Evolutionary conservation across 2,113 vertebrate genomes (phyloP).

Genomic region (Colius striatus): DNA sequence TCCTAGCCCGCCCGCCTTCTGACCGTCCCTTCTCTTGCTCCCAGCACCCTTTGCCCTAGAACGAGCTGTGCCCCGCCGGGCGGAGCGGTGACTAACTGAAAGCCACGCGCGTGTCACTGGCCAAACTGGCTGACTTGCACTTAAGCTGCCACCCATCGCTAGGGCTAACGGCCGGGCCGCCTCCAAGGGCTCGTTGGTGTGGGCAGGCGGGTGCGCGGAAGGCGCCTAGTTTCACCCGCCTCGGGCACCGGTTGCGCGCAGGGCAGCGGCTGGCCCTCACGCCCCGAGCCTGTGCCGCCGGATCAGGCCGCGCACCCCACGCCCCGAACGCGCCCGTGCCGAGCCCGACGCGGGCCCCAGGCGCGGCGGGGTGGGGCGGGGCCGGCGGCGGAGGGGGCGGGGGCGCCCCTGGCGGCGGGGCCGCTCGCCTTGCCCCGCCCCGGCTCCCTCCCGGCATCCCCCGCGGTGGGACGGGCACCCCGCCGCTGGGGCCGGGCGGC

Average conservation of each 20-base stretch:
- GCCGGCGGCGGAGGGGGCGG: background rate
- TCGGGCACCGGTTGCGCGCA: fast-evolving
- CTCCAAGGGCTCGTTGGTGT: background rate
- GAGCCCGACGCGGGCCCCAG: too few relatives aligned
- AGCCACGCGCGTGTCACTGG: background rate
- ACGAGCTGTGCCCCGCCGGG: background rate
- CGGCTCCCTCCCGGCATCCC: background rate
- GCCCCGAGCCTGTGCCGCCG: background rate
- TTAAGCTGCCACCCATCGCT: fast-evolving
- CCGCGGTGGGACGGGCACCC: too few relatives aligned
- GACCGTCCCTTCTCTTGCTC: background rate
- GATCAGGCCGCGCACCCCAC: too few relatives aligned
- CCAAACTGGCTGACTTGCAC: fast-evolving
- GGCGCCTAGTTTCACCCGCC: too few relatives aligned
- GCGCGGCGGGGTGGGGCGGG: background rate
- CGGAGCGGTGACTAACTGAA: background rate
- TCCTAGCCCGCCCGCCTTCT: background rate
- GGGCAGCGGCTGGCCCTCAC: fast-evolving
- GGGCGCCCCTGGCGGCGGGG: too few relatives aligned
- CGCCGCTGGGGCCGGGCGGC: background rate
- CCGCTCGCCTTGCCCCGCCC: background rate
- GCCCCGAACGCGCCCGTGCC: too few relatives aligned
- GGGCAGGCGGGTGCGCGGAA: fast-evolving
- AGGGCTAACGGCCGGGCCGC: fast-evolving
- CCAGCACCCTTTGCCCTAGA: background rate